Percentiles rank a stretch among this genome's conserved stretches.
Evolutionary conservation across 2,113 vertebrate species (phyloP).

Genomic region (Irena cyanogastra): DNA sequence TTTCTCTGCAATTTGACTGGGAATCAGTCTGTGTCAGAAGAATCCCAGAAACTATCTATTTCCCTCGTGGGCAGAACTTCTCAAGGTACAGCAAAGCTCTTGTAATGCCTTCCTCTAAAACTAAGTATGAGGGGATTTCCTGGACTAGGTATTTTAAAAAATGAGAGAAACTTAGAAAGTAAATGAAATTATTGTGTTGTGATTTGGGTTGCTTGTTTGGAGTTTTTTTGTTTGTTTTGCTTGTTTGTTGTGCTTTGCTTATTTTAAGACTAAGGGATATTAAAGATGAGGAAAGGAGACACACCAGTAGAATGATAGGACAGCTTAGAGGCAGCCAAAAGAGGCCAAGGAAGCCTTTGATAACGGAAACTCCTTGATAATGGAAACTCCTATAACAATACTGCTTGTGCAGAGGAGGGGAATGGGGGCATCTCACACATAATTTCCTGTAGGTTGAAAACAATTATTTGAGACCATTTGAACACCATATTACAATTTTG

Average conservation of each 20-base stretch:
- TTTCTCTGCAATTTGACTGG: not conserved
- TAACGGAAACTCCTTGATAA: not conserved
- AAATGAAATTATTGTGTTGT: not conserved
- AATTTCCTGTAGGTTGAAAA: not conserved
- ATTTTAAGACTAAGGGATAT: not conserved
- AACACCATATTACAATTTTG: not conserved
- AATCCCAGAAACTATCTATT: not conserved
- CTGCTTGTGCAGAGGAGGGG: not conserved
- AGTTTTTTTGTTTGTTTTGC: not conserved
- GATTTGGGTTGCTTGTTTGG: not conserved
- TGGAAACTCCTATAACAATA: not conserved
- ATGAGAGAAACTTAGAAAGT: not conserved
- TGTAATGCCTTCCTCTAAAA: not conserved
- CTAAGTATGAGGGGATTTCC: not conserved
- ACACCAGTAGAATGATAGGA: not conserved
- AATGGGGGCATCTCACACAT: not conserved
- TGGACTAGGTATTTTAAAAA: not conserved
- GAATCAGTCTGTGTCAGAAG: not conserved
- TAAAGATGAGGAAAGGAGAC: not conserved
- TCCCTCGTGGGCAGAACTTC: not conserved
- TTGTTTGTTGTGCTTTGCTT: not conserved
- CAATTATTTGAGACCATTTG: not conserved
- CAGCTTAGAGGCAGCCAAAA: not conserved
- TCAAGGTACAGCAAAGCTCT: not conserved
- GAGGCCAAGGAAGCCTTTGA: not conserved